Base-by-base conservation (phyloP, 2,888 invertebrate genomes). In the Cetonia aurata region DNA sequence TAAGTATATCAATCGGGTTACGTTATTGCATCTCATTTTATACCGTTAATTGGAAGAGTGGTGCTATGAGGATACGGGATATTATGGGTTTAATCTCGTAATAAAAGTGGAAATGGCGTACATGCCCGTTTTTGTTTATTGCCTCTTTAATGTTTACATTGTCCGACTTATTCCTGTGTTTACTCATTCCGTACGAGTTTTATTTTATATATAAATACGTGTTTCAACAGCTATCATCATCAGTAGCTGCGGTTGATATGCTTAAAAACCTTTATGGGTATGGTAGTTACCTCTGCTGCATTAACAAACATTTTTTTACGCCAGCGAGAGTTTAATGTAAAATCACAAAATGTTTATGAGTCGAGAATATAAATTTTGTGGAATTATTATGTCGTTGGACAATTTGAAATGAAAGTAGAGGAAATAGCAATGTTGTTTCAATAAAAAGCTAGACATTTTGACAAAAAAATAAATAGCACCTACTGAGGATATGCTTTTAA, bases 101-200 rank as follows among this genome's bases (percentile, higher is more conserved):
- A 33, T 56, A 56, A 56, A 56, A 37, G 55, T 56, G 55, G 55
- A 56, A 56, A 56, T 37, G 37, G 33, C 37, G 19, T 57, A 57
- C 41, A 57, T 42, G 33, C 42, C 33, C 33, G 57, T 57, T 57
- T 57, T 57, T 57, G 57, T 42, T 57, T 57, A 57, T 57, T 42
- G 57, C 57, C 42, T n/a, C 42, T 57, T 57, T 57, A 57, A 42
- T 57, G 57, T 57, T 57, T 57, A 57, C 57, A 57, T 57, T 57
- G 57, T 57, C 57, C 57, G 57, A 42, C 57, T 42, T 57, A 57
- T 57, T 57, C 42, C 57, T 19, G 19, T 57, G 57, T 57, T 57
- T 57, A 57, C 42, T 42, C 57, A 57, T 57, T 57, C 57, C 57
- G 42, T 42, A 57, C 57, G 57, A 19, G 57, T 57, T 57, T 57